Evolutionary conservation across 1,140 invertebrate genomes (phyloP).

Genomic region (Oryctes rhinoceros): DNA sequence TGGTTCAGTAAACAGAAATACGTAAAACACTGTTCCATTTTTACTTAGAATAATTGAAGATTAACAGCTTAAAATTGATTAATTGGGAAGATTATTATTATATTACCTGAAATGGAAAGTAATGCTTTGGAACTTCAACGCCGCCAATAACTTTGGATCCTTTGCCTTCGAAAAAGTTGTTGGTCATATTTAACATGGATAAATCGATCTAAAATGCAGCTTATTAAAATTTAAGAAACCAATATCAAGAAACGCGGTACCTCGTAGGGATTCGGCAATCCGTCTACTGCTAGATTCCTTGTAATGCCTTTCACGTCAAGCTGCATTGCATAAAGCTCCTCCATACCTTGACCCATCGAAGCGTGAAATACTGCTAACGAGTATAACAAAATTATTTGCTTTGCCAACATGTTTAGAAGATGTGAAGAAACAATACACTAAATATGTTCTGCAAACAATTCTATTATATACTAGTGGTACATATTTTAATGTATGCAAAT

Average conservation of each 20-base stretch:
- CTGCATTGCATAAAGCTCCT: constrained; percentile 12
- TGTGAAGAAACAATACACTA: not conserved
- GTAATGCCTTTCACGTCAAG: not conserved
- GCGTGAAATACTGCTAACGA: not conserved
- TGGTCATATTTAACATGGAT: constrained; percentile 14
- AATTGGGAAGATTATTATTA: not conserved
- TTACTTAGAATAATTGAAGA: too few species aligned
- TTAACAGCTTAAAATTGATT: too few species aligned
- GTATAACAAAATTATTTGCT: not conserved
- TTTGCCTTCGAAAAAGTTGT: constrained; percentile 26
- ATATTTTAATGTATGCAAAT: constrained; percentile 23
- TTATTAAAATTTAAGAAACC: not conserved
- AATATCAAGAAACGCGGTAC: not conserved
- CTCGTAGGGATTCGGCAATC: constrained; percentile 20
- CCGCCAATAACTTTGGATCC: constrained; percentile 30
- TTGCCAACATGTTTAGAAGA: not conserved
- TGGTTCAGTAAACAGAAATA: too few species aligned
- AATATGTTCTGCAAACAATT: not conserved
- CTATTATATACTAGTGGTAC: constrained; percentile 11
- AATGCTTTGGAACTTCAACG: constrained; percentile 12
- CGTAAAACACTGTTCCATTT: too few species aligned
- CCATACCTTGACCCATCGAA: not conserved
- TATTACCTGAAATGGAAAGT: constrained; percentile 30
- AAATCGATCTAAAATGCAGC: constrained; percentile 14
- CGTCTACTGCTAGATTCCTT: not conserved